Conservation (phyloP, 2,797 vertebrate species). For the Characodon lateralis region DNA sequence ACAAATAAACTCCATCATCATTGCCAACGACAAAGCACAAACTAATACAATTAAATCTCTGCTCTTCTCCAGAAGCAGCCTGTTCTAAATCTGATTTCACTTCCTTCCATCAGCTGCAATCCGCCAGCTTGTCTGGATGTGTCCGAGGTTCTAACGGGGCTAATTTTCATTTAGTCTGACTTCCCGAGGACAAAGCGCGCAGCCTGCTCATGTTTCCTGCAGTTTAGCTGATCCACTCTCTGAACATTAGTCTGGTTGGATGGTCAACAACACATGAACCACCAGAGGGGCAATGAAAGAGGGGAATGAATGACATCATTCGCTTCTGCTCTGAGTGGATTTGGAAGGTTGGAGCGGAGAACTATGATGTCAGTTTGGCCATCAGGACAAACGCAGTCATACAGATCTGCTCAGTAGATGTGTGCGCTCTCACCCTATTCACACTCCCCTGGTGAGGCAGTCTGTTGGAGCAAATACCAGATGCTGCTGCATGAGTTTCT, state of each 20-base stretch:
- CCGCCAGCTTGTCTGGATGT: slow-evolving; percentile 15
- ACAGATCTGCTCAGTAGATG: neutral
- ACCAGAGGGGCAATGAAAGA: slow-evolving; percentile 28
- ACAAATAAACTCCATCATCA: slow-evolving; percentile 33
- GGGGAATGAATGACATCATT: slow-evolving; percentile 69
- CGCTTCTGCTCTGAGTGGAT: slow-evolving; percentile 56
- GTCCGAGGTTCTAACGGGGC: slow-evolving; percentile 42
- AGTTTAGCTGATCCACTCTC: slow-evolving; percentile 74
- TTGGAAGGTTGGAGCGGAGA: slow-evolving; percentile 39
- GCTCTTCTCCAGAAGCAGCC: slow-evolving; percentile 22
- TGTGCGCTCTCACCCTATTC: slow-evolving; percentile 1
- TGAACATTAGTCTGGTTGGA: slow-evolving; percentile 72
- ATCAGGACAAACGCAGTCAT: slow-evolving; percentile 29
- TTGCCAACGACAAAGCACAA: slow-evolving; percentile 30
- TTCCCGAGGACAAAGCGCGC: slow-evolving; percentile 66
- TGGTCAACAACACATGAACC: slow-evolving; percentile 66
- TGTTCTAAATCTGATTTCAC: slow-evolving; percentile 47
- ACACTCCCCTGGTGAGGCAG: slow-evolving; percentile 44
- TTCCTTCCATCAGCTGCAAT: slow-evolving; percentile 38
- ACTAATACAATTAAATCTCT: slow-evolving; percentile 43
- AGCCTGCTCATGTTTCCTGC: slow-evolving; percentile 49
- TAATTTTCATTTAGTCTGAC: slow-evolving; percentile 63
- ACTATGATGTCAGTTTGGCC: slow-evolving; percentile 63
- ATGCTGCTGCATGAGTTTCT: slow-evolving; percentile 4
- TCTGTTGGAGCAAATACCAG: slow-evolving; percentile 40